Evolutionary conservation across 2,113 vertebrate genomes (phyloP).

Genomic region (Perccottus glenii): DNA sequence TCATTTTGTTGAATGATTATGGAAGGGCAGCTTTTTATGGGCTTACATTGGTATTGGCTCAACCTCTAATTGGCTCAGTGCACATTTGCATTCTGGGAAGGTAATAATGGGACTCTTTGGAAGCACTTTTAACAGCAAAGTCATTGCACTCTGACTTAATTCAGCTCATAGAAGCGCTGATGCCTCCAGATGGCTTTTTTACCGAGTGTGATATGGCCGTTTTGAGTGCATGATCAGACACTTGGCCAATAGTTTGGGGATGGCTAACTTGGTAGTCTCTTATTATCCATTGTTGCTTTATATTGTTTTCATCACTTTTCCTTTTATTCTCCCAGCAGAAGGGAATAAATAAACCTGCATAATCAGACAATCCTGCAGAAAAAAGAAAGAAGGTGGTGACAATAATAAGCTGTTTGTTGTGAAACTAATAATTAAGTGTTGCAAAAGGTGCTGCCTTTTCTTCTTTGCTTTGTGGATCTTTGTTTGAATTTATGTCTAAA

Average conservation of each 20-base stretch:
- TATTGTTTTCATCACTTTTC: conserved; percentile 30
- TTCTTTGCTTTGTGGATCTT: neutral
- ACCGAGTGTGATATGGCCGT: conserved; percentile 64
- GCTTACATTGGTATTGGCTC: conserved; percentile 70
- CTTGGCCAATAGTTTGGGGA: conserved; percentile 45
- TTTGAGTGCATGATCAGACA: conserved; percentile 60
- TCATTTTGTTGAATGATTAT: conserved; percentile 72
- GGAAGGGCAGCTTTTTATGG: conserved; percentile 71
- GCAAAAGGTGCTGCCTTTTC: neutral
- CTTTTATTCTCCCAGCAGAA: conserved; percentile 1
- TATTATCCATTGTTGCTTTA: conserved; percentile 21
- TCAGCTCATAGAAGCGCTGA: conserved; percentile 71
- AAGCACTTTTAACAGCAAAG: conserved; percentile 71
- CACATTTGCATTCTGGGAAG: conserved; percentile 76
- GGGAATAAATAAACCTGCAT: conserved; percentile 19
- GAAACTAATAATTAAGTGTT: conserved; percentile 10
- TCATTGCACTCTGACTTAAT: conserved; percentile 74
- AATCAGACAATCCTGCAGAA: conserved; percentile 8
- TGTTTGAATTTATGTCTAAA: conserved; percentile 8
- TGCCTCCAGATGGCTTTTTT: conserved; percentile 74
- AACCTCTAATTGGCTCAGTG: conserved; percentile 73
- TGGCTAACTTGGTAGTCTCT: conserved; percentile 34
- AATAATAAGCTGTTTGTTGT: neutral
- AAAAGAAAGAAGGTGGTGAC: conserved; percentile 7
- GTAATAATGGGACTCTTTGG: conserved; percentile 72